A percentile compares a stretch with the other conserved stretches of the same genome.
Evolutionary conservation across 1,140 invertebrate genomes (phyloP).

Genomic region (Yoshiicerus persimilis): DNA sequence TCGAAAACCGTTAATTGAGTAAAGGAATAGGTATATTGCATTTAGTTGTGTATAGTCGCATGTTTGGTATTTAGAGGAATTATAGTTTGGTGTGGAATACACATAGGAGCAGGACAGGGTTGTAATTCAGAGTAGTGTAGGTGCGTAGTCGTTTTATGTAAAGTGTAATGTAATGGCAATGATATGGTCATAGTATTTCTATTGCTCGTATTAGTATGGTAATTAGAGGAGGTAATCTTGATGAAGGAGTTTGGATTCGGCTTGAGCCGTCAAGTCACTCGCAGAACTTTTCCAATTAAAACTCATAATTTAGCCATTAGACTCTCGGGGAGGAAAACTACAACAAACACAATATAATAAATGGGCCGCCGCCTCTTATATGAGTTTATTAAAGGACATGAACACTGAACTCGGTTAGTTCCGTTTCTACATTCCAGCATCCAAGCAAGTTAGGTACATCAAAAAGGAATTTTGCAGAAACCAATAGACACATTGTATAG

Average conservation of each 20-base stretch:
- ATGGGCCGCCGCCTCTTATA: slow-evolving; percentile 8
- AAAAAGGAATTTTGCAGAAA: not conserved
- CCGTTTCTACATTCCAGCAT: not conserved
- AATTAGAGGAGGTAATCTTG: slow-evolving; percentile 16
- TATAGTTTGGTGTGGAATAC: too few species aligned
- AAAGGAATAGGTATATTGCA: not conserved
- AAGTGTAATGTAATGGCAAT: not conserved
- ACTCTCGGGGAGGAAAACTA: slow-evolving; percentile 16
- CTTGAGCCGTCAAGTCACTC: slow-evolving; percentile 11
- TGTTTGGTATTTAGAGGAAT: too few species aligned
- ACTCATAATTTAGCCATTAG: slow-evolving; percentile 26
- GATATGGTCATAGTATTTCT: not conserved
- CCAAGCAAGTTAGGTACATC: not conserved
- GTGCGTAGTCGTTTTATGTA: not conserved
- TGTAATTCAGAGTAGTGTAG: not conserved
- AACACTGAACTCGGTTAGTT: not conserved
- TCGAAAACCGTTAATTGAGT: not conserved
- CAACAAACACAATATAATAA: slow-evolving; percentile 21
- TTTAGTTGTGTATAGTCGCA: too few species aligned
- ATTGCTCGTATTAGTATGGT: slow-evolving; percentile 1
- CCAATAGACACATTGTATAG: not conserved
- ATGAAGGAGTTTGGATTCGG: slow-evolving; percentile 18
- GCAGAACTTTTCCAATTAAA: slow-evolving; percentile 27
- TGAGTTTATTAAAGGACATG: slow-evolving; percentile 17
- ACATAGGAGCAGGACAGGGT: not conserved